Evolutionary conservation across 2,113 vertebrate species (phyloP).

Genomic region (Oophaga pumilio): DNA sequence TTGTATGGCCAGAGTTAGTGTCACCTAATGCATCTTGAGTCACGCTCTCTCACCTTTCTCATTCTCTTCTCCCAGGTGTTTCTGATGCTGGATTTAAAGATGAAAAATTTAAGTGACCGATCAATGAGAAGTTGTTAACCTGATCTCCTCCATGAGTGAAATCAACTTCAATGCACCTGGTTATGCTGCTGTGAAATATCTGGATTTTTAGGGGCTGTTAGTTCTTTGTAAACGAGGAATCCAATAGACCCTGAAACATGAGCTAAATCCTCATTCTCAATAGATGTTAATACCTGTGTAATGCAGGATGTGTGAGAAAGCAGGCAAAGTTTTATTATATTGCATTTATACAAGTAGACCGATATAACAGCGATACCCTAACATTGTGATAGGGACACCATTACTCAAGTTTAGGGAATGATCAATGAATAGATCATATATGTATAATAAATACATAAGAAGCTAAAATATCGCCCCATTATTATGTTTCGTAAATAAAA

Average conservation of each 20-base stretch:
- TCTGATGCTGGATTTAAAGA: neutral
- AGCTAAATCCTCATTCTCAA: neutral
- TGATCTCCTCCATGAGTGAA: neutral
- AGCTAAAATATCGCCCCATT: too few relatives aligned
- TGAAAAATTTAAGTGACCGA: neutral
- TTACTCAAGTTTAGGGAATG: too few relatives aligned
- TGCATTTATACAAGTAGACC: neutral
- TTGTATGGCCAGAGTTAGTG: neutral
- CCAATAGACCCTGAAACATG: conserved; percentile 13
- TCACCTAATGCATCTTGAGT: neutral
- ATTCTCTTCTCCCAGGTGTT: neutral
- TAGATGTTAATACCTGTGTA: neutral
- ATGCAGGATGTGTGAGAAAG: conserved; percentile 7
- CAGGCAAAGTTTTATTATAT: neutral
- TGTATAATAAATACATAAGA: too few relatives aligned
- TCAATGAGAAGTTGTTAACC: neutral
- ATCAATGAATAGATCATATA: too few relatives aligned
- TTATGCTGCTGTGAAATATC: conserved; percentile 13
- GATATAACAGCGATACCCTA: neutral
- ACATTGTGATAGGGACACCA: too few relatives aligned
- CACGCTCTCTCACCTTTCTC: neutral
- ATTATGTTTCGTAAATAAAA: too few relatives aligned
- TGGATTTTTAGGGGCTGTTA: conserved; percentile 14
- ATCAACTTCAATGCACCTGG: neutral
- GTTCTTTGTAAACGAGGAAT: conserved; percentile 9